These are phyloP conservation scores for Karalla daura DNA, from an alignment of 2,797 vertebrate species.

Conservation along the genomic window DNA sequence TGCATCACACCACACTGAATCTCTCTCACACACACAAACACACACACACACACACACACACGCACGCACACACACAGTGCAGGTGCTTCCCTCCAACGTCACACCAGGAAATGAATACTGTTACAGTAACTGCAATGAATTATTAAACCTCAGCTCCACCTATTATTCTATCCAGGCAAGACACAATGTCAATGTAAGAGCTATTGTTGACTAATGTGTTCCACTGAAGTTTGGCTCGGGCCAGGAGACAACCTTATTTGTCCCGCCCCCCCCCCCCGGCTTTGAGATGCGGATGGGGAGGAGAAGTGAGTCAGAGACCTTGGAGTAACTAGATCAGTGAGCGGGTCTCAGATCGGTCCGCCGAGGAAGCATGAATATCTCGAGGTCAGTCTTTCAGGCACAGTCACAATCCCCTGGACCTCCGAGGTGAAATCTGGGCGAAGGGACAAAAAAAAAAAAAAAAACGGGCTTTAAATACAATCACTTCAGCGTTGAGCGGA, in stretches of 20 bases:
- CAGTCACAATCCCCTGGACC: not conserved
- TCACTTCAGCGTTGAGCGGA: not conserved
- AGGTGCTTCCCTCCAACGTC: conserved; percentile 34
- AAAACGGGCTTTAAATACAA: conserved; percentile 5
- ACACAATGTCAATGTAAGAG: conserved; percentile 1
- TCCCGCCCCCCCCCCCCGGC: not conserved
- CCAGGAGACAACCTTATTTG: not conserved
- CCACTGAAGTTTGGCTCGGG: not conserved
- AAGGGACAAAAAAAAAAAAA: too few relatives aligned
- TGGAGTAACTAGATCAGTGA: not conserved
- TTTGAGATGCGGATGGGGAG: not conserved
- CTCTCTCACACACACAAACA: not conserved
- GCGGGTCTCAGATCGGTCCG: conserved; percentile 1
- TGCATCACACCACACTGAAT: conserved; percentile 18
- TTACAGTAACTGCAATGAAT: conserved; percentile 31
- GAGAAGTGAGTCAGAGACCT: not conserved
- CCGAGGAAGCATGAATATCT: conserved; percentile 13
- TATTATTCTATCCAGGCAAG: conserved; percentile 24
- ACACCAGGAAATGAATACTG: conserved; percentile 47
- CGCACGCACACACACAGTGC: conserved; percentile 26
- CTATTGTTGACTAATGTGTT: not conserved
- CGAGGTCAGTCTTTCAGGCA: not conserved
- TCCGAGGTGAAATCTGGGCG: too few relatives aligned
- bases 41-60: too few relatives aligned
- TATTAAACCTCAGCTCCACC: conserved; percentile 37